Percentiles rank a stretch among this genome's conserved stretches.
Evolutionary conservation across 2,797 vertebrate genomes (phyloP).

Genomic region (Zenarchopterus dispar): DNA sequence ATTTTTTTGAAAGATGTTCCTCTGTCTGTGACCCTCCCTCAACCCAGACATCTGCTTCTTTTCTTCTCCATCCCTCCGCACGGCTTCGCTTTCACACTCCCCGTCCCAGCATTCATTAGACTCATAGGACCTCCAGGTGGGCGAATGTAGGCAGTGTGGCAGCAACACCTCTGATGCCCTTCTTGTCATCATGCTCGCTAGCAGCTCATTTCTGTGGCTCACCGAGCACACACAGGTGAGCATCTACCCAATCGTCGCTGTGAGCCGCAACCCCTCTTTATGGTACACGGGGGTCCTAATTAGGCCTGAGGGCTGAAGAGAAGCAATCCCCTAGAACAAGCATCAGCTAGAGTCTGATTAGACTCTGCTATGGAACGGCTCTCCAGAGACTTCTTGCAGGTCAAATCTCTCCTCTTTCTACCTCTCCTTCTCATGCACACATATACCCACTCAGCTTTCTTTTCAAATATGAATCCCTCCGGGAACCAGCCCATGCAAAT

Average conservation of each 20-base stretch:
- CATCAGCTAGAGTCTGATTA: slow-evolving; percentile 75
- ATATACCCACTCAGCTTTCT: slow-evolving; percentile 36
- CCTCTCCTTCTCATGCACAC: slow-evolving; percentile 1
- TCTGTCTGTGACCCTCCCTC: slow-evolving; percentile 32
- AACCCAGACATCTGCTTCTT: slow-evolving; percentile 43
- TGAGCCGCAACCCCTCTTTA: slow-evolving; percentile 51
- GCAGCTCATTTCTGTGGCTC: slow-evolving; percentile 64
- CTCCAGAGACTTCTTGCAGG: slow-evolving; percentile 75
- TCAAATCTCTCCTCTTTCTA: slow-evolving; percentile 63
- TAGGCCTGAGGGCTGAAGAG: slow-evolving; percentile 76
- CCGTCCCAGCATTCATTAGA: slow-evolving; percentile 71
- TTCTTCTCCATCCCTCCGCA: slow-evolving; percentile 8
- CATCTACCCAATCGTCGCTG: slow-evolving; percentile 41
- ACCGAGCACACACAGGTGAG: slow-evolving; percentile 67
- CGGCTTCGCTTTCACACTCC: slow-evolving; percentile 26
- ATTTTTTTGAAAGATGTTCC: slow-evolving; percentile 36
- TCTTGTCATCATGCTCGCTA: slow-evolving; percentile 65
- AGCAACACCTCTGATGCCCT: slow-evolving; percentile 52
- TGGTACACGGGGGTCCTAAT: slow-evolving; percentile 80
- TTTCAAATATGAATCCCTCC: slow-evolving; percentile 61
- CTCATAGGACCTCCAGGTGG: slow-evolving; percentile 54
- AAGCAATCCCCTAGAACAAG: slow-evolving; percentile 68
- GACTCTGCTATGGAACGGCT: slow-evolving; percentile 64
- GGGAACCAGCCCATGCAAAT: slow-evolving; percentile 64
- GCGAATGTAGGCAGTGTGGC: slow-evolving; percentile 25